A percentile compares a stretch with the other conserved stretches of the same genome.
phyloP scores from a whole-genome alignment of 2,797 vertebrate genomes.

The Parambassis ranga region DNA sequence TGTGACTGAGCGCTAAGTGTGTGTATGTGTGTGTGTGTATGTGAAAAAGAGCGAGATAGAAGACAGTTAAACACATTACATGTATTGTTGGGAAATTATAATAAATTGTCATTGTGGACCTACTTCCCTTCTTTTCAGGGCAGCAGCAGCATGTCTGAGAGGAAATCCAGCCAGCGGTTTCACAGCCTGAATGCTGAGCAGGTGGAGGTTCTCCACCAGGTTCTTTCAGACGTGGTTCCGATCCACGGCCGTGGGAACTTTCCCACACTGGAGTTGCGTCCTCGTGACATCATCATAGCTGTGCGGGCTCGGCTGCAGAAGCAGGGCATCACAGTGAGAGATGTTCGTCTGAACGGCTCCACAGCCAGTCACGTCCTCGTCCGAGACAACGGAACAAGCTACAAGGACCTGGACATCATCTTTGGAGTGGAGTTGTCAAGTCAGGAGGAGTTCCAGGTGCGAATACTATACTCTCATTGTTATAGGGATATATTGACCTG shows the following conservation, averaged over 20 bases:
- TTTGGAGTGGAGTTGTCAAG: conserved; percentile 91
- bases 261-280: conserved; percentile 94
- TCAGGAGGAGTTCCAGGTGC: conserved; percentile 89
- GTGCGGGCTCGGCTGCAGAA: conserved; percentile 87
- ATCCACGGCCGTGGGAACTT: conserved; percentile 97
- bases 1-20: conserved; percentile 24
- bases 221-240: conserved; percentile 90
- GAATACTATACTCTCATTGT: not conserved
- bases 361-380: conserved; percentile 95
- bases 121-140: conserved; percentile 38
- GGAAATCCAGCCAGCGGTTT: conserved; percentile 85
- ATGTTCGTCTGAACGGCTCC: conserved; percentile 94
- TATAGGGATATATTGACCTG: not conserved
- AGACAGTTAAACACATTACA: conserved; percentile 24
- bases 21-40: not conserved
- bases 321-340: conserved; percentile 87
- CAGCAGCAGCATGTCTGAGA: conserved; percentile 86
- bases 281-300: conserved; percentile 89
- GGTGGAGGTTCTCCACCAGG: conserved; percentile 90
- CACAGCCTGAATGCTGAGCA: conserved; percentile 92
- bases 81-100: conserved; percentile 17
- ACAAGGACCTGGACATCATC: conserved; percentile 97
- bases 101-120: conserved; percentile 19
- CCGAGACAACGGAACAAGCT: conserved; percentile 89
- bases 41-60: not conserved